Evolutionary conservation across 2,888 invertebrate species (phyloP), one percentile per base, ranked within the genome.

Genomic region (Chloromyia formosa): DNA sequence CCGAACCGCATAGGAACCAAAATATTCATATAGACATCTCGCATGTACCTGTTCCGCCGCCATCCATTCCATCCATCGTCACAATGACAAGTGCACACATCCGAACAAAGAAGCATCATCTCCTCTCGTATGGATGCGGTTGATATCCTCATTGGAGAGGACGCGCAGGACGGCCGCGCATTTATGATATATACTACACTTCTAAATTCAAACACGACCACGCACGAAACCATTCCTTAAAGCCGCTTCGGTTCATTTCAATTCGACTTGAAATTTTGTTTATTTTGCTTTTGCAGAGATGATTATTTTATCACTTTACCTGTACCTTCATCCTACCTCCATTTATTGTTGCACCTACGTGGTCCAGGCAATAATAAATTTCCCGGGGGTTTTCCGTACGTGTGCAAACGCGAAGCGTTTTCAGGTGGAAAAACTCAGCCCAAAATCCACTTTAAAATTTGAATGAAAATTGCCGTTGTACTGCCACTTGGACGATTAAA

Each of bases 251-350:
- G 27, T 35, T 35, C 27, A 35, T 35, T 35, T 35, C 27, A 2
- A 61, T 61, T 23, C 62, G 62, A 16, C 62, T 23, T 18, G 14
- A 27, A 62, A n/a, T 23, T 62, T 62, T 68, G 68, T 68, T 68
- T 68, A 68, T 53, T 68, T 68, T 68, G 53, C 42, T 68, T 53
- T 68, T 49, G 49, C 53, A 53, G 40, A 22, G 22, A 68, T 68
- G 45, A 68, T 68, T 45, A 53, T 42, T 68, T 68, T 68, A 68
- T 53, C 68, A 68, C 64, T 64, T 64, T 45, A 64, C 64, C 64
- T 64, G 64, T 12, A 42, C 20, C 9, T n/a, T 2, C 23, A 35
- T 35, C 27, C 27, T 35, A 35, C 2, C 18, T 3, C 4, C n/a
- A 16, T 2, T 53, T 9, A 4, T 1, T 18, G 16, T 35, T 16